Evolutionary conservation across 2,888 invertebrate species (phyloP), one percentile per base, ranked within the genome.

Genomic region (Chaetogeoica ovagalla): DNA sequence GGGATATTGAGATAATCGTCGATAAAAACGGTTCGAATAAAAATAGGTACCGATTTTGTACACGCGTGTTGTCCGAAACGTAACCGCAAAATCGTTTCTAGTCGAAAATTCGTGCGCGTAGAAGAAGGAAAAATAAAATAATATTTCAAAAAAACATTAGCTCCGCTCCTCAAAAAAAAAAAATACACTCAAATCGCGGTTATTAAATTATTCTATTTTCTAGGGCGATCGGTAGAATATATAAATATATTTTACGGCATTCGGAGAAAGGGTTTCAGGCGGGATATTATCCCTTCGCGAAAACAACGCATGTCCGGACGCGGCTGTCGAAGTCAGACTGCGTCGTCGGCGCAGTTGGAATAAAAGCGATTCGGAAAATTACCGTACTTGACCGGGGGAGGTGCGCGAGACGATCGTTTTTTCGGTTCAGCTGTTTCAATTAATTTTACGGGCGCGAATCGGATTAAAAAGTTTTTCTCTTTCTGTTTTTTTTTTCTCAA

Each of bases 381-480:
- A 79, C 63, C 69, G 62, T 70, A 70, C 79, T 79, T 79, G 79
- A 79, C 79, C 79, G 70, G 69, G 63, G 55, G 70, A 62, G 63
- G 55, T 63, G 70, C 37, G 23, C 62, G 48, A 60, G 62, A 70
- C 69, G 62, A 71, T 79, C 70, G 70, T 79, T 79, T 77, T 75
- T 71, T 79, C 79, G 79, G 70, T 79, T 79, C 79, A 70, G 71
- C 79, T 63, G 71, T 79, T 79, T 79, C 79, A 79, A 79, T 79
- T 79, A 79, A 70, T 79, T 79, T 79, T 70, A 75, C 70, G 48
- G 70, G 62, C 55, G 62, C 55, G 70, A 37, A 77, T 77, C 62
- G 63, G 79, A 79, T 79, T 79, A 79, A 79, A 79, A 79, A 79
- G 69, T 79, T 79, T 79, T 79, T 48, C 55, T 77, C 6, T 43